A percentile compares a stretch with the other conserved stretches of the same genome.
Conservation (phyloP, 2,113 vertebrate species). For the Cyphomyrus plagiostoma region DNA sequence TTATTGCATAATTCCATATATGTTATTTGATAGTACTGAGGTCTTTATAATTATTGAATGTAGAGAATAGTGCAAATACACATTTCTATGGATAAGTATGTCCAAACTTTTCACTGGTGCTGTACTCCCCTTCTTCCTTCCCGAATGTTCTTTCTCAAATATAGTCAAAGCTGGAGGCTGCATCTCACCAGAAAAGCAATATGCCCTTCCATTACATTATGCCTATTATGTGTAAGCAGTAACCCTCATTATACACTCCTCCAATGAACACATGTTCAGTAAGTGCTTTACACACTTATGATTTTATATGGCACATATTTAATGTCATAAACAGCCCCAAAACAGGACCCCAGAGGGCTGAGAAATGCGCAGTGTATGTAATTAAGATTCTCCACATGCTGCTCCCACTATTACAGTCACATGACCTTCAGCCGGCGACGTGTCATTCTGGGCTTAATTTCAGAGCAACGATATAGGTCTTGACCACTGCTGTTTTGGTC, state of each 20-base stretch:
- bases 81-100: neutral
- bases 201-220: neutral
- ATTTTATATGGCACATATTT: neutral
- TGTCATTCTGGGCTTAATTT: neutral
- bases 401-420: neutral
- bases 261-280: slow-evolving; percentile 6
- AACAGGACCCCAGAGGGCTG: neutral
- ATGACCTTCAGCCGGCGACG: neutral
- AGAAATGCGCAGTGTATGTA: neutral
- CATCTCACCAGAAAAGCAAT: neutral
- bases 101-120: neutral
- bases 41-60: neutral
- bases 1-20: neutral
- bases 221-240: neutral
- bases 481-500: neutral
- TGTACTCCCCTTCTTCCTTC: neutral
- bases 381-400: neutral
- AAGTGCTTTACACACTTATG: slow-evolving; percentile 8
- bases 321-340: neutral
- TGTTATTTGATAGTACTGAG: neutral
- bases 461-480: neutral
- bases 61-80: neutral
- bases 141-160: neutral
- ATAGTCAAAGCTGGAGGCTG: neutral
- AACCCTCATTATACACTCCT: neutral